Evolutionary conservation across 2,797 vertebrate genomes (phyloP).

Genomic region (Nannoperca obscura): DNA sequence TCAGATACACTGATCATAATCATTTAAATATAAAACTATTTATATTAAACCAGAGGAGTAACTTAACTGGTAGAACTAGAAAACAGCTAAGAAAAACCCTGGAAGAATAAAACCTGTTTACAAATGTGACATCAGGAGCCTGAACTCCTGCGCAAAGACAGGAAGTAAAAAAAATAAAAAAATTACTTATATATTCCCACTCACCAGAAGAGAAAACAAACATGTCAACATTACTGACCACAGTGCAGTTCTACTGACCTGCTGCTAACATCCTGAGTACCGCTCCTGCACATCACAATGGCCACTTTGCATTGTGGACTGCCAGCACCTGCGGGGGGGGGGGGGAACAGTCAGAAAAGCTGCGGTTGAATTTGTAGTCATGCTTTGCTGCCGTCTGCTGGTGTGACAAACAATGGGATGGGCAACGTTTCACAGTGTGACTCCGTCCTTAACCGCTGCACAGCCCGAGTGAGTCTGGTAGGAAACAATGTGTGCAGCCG

Average conservation of each 20-base stretch:
- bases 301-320: conserved; percentile 80
- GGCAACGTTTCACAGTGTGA: neutral
- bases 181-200: neutral
- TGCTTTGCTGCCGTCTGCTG: neutral
- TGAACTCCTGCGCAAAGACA: neutral
- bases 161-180: too few relatives aligned
- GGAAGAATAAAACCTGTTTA: conserved; percentile 9
- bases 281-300: conserved; percentile 93
- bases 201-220: conserved; percentile 9
- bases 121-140: neutral
- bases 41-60: neutral
- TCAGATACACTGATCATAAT: too few relatives aligned
- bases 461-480: neutral
- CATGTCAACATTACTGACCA: neutral
- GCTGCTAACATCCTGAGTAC: conserved; percentile 57
- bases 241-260: conserved; percentile 51
- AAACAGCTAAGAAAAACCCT: neutral
- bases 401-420: neutral
- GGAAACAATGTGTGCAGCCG: conserved; percentile 12
- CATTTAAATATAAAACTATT: neutral
- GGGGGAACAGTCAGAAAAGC: conserved; percentile 10
- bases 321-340: conserved; percentile 88
- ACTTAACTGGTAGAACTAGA: neutral
- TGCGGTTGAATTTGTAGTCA: conserved; percentile 17
- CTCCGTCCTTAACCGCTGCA: conserved; percentile 33